These are phyloP conservation scores for Hydraecia micacea DNA, from an alignment of 2,888 invertebrate species.

Conservation along the genomic window DNA sequence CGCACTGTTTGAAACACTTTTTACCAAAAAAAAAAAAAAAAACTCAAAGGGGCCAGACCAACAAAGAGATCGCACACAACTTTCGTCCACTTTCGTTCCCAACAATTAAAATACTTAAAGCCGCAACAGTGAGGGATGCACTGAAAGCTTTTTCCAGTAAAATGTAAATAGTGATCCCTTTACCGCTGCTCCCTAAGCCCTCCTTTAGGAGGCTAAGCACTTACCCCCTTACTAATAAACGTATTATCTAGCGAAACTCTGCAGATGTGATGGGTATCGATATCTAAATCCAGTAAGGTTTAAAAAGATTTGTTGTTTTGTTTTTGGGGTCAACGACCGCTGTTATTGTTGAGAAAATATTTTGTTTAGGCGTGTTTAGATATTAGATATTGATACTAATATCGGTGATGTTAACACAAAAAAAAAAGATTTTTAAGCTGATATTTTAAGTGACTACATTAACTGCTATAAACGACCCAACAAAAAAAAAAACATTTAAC, in stretches of 20 bases:
- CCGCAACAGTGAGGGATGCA: slow-evolving; percentile 11
- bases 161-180: slow-evolving; percentile 26
- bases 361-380: neutral
- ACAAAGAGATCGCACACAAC: neutral
- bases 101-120: slow-evolving; percentile 35
- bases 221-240: neutral
- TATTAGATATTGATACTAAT: too few relatives aligned
- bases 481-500: too few relatives aligned
- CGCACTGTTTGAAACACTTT: neutral
- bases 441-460: neutral
- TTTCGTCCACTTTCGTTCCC: neutral
- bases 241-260: too few relatives aligned
- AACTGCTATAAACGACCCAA: too few relatives aligned
- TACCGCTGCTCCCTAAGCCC: slow-evolving; percentile 1
- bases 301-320: too few relatives aligned
- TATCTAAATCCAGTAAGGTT: too few relatives aligned
- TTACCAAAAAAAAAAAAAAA: neutral
- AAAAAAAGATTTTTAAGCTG: neutral
- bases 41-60: neutral
- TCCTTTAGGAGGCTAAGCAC: slow-evolving; percentile 6
- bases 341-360: too few relatives aligned
- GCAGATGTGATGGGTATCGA: too few relatives aligned
- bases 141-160: slow-evolving; percentile 56
- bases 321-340: too few relatives aligned
- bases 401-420: too few relatives aligned